A percentile compares a stretch with the other conserved stretches of the same genome.
These are phyloP conservation scores for Halocynthia roretzi DNA, from an alignment of 23 tunicate genomes.

Conservation along the genomic window DNA sequence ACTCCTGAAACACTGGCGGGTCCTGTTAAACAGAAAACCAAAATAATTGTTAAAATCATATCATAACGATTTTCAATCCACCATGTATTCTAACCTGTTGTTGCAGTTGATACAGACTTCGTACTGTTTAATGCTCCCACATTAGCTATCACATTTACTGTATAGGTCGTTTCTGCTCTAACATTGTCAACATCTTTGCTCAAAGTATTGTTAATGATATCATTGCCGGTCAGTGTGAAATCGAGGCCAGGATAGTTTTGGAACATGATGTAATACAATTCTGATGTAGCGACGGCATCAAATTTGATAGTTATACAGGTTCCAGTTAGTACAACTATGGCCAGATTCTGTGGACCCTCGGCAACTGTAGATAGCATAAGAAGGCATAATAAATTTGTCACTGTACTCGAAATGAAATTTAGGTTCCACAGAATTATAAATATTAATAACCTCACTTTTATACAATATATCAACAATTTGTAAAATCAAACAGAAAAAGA, in stretches of 20 bases:
- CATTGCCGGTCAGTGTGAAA: not conserved
- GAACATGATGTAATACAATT: constrained; percentile 2
- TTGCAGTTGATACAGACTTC: constrained; percentile 1
- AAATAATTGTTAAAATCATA: no score
- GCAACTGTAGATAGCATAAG: constrained; percentile 1
- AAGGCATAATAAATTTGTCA: not conserved
- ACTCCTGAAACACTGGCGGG: constrained; percentile 16
- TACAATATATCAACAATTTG: no score
- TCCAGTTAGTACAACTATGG: constrained; percentile 6
- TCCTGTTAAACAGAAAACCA: not conserved
- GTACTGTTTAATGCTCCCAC: constrained; percentile 20
- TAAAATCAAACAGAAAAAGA: no score
- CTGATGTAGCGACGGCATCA: constrained; percentile 7
- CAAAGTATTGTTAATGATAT: not conserved
- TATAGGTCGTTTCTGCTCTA: constrained; percentile 1
- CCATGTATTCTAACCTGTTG: constrained; percentile 8
- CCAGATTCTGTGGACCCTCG: constrained; percentile 17
- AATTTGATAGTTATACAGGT: not conserved
- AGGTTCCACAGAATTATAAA: no score
- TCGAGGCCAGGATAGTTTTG: not conserved
- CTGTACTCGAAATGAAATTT: no score
- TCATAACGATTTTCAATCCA: no score
- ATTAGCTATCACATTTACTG: constrained; percentile 1
- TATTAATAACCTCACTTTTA: no score
- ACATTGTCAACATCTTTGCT: constrained; percentile 7